phyloP scores from a whole-genome alignment of 2,888 invertebrate species.

The Cheilosia vulpina region DNA sequence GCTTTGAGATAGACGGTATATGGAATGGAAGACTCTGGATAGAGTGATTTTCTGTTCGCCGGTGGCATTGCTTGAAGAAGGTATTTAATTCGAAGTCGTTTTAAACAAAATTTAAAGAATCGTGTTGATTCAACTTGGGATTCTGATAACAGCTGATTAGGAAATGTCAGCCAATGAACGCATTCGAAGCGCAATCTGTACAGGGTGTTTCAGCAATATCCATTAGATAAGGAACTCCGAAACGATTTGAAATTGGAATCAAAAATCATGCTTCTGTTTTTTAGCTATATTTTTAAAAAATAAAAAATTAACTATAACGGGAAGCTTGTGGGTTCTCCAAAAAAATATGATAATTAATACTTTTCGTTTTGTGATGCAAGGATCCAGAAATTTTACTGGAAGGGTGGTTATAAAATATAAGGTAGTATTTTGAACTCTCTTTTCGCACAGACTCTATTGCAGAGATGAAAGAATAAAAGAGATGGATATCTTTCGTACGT shows the following conservation, averaged over 20 bases:
- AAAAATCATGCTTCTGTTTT: too few relatives aligned
- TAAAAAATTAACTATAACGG: too few relatives aligned
- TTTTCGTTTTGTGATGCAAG: too few relatives aligned
- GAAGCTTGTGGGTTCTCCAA: too few relatives aligned
- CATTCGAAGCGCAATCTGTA: not conserved
- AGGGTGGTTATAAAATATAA: too few relatives aligned
- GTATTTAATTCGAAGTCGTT: not conserved
- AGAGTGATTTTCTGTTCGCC: conserved; percentile 74
- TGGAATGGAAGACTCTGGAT: conserved; percentile 75
- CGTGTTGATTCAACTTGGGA: not conserved
- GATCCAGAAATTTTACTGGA: too few relatives aligned
- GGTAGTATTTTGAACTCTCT: too few relatives aligned
- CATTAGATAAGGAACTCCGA: not conserved
- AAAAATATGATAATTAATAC: too few relatives aligned
- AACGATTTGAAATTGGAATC: not conserved
- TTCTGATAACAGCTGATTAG: not conserved
- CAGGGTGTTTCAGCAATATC: not conserved
- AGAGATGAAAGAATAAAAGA: too few relatives aligned
- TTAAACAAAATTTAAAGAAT: conserved; percentile 9
- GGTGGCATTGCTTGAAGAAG: conserved; percentile 55
- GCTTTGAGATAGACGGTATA: conserved; percentile 67
- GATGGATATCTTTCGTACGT: too few relatives aligned
- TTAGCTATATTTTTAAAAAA: too few relatives aligned
- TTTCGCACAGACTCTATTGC: too few relatives aligned
- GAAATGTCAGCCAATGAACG: conserved; percentile 17